Evolutionary conservation across 1,140 invertebrate genomes (phyloP).

Genomic region (Drosophila kikkawai): DNA sequence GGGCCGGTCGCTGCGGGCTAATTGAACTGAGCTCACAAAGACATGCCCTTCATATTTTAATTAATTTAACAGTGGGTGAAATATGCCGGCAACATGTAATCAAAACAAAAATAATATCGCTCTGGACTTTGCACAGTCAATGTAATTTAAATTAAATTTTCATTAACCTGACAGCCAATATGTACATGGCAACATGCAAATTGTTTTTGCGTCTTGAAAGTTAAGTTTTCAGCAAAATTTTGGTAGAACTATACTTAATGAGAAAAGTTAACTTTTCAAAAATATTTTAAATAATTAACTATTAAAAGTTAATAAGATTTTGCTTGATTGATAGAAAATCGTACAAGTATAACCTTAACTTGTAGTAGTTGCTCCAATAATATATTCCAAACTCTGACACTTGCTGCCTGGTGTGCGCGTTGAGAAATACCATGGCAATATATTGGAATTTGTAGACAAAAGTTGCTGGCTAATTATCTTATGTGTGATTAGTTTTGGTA

Average conservation of each 20-base stretch:
- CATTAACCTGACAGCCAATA: constrained; percentile 18
- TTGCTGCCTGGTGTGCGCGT: constrained; percentile 6
- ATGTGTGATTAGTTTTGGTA: constrained; percentile 47
- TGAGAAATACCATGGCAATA: neutral
- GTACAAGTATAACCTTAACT: neutral
- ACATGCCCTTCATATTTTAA: constrained; percentile 27
- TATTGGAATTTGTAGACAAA: constrained; percentile 18
- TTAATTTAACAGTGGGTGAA: constrained; percentile 26
- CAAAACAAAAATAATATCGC: constrained; percentile 20
- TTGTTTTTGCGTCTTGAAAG: constrained; percentile 2
- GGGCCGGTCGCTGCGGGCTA: constrained; percentile 9
- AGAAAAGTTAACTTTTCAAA: neutral
- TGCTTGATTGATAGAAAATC: neutral
- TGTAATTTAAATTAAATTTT: constrained; percentile 42
- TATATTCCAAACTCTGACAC: neutral
- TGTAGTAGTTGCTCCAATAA: neutral
- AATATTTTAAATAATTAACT: neutral
- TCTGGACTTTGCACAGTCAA: neutral
- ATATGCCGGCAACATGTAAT: constrained; percentile 16
- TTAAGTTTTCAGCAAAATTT: constrained; percentile 6
- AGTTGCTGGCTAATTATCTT: constrained; percentile 33
- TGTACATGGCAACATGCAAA: constrained; percentile 18
- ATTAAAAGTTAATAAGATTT: neutral
- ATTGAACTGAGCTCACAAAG: constrained; percentile 20
- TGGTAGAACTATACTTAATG: neutral